Evolutionary conservation across 2,888 invertebrate genomes (phyloP), one percentile per base, ranked within the genome.

Genomic region (Coleophora flavipennella): DNA sequence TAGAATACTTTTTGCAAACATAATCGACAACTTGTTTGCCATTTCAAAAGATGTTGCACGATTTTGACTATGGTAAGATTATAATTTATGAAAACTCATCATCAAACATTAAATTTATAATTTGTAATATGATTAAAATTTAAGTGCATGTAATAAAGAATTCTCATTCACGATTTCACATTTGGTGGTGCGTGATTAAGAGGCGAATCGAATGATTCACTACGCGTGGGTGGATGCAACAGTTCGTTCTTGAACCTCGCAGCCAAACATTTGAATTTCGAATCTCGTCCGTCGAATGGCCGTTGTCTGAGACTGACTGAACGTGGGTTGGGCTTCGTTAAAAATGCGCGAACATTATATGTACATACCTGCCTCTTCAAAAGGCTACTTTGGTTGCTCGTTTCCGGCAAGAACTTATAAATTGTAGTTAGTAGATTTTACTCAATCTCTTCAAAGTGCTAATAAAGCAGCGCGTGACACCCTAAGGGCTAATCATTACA

Each of bases 221-320:
- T 41, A 36, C 14, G 56, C 46, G 81, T 81, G 62, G 81, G 81
- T 54, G 67, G 69, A 73, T 80, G 81, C 79, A 78, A 62, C 65
- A 60, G 62, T 10, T 66, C 56, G 64, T 53, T 71, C 73, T 71
- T 79, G 75, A 79, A 78, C 80, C 69, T 61, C 56, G 51, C 52
- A 51, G 49, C 57, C 60, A 61, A 61, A 55, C 45, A 45, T 31
- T 31, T n/a, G n/a, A 31, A 14, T 33, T 27, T 35, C 27, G 25
- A 27, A 20, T 28, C 28, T n/a, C 29, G 10, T 8, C 29, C 29
- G 29, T 29, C 29, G 29, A 34, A 25, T 31, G 36, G 33, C 27
- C 13, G 31, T 7, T 26, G 32, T 10, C 33, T 26, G 38, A 6
- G 3, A 4, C 20, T 20, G 6, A 6, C 20, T 4, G 20, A 20